These are phyloP conservation scores for Cynopterus brachyotis DNA, from an alignment of 2,113 vertebrate genomes.

Conservation along the genomic window DNA sequence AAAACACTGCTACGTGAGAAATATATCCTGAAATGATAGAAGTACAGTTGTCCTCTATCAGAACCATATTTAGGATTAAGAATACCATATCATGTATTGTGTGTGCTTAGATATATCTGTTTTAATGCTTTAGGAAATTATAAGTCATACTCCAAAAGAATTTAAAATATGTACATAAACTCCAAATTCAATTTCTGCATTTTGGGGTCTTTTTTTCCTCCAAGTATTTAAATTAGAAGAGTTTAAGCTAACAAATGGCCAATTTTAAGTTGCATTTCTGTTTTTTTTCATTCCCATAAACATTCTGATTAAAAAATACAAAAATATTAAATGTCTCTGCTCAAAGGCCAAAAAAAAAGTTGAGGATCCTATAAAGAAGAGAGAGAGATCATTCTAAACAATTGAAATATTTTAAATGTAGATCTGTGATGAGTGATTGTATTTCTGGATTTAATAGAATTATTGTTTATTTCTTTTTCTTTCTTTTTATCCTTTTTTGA, in stretches of 20 bases:
- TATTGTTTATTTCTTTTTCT: background rate
- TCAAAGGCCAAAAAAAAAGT: background rate
- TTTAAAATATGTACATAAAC: conserved; percentile 20
- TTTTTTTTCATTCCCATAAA: conserved; percentile 47
- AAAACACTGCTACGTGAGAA: conserved; percentile 40
- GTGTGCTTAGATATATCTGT: background rate
- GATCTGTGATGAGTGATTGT: background rate
- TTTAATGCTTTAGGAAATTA: background rate
- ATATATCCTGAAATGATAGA: conserved; percentile 8
- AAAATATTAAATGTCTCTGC: background rate
- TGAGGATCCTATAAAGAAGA: background rate
- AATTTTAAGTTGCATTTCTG: conserved; percentile 51
- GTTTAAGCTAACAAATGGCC: conserved; percentile 44
- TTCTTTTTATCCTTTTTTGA: background rate
- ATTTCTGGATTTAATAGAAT: conserved; percentile 45
- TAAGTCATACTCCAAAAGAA: background rate
- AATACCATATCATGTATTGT: background rate
- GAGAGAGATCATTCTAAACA: background rate
- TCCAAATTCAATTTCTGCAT: conserved; percentile 14
- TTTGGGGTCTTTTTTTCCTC: background rate
- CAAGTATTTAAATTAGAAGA: conserved; percentile 52
- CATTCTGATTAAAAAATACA: background rate
- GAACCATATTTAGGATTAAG: conserved; percentile 26
- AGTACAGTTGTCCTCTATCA: background rate
- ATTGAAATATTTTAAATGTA: background rate